Percentiles rank a stretch among this genome's conserved stretches.
phyloP scores from a whole-genome alignment of 1,140 invertebrate species.

The Heliconius melpomene region DNA sequence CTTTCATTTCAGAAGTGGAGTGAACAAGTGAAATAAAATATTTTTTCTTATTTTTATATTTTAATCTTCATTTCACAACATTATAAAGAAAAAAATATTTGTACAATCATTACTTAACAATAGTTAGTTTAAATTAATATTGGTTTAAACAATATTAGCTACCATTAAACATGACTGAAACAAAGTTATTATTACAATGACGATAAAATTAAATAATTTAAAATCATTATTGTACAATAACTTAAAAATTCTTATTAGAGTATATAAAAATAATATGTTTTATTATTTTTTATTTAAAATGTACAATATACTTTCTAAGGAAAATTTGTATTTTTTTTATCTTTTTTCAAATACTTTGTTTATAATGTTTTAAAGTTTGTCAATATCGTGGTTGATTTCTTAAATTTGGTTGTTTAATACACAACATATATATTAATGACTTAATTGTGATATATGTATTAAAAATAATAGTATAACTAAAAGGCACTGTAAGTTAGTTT shows the following conservation, averaged over 20 bases:
- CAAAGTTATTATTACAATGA: not conserved
- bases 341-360: no score
- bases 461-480: not conserved
- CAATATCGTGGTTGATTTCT: not conserved
- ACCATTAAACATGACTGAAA: not conserved
- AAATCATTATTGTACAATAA: not conserved
- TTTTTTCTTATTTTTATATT: not conserved
- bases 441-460: constrained; percentile 7
- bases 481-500: constrained; percentile 25
- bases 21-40: not conserved
- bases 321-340: no score
- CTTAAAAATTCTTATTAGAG: not conserved
- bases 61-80: not conserved
- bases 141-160: not conserved
- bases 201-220: not conserved
- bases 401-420: not conserved
- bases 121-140: not conserved
- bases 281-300: no score
- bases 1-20: not conserved
- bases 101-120: not conserved
- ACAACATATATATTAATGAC: not conserved
- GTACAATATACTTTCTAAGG: no score
- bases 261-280: no score
- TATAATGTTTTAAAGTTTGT: not conserved
- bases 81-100: not conserved